These are phyloP conservation scores for Caenorhabditis zanzibari DNA, from an alignment of 2,888 invertebrate genomes.

Conservation along the genomic window DNA sequence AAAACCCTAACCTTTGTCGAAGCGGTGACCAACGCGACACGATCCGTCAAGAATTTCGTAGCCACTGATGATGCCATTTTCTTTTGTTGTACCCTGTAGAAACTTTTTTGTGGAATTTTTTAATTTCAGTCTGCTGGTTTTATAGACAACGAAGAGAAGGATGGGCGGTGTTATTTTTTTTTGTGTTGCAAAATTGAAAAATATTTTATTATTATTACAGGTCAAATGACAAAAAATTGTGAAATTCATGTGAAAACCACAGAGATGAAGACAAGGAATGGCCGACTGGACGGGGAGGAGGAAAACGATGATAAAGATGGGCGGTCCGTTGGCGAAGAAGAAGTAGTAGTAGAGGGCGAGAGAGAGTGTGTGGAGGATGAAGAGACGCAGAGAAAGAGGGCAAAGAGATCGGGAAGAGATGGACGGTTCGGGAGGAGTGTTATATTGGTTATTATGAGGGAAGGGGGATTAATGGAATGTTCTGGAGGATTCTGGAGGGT, in stretches of 20 bases:
- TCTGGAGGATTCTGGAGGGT: no score
- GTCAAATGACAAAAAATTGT: slow-evolving; percentile 1
- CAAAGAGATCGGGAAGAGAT: slow-evolving; percentile 15
- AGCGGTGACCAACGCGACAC: slow-evolving; percentile 82
- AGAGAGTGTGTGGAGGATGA: slow-evolving; percentile 26
- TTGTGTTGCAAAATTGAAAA: not conserved
- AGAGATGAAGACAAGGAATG: not conserved
- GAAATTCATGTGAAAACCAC: slow-evolving; percentile 52
- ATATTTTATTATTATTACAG: not conserved
- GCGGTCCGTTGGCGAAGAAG: not conserved
- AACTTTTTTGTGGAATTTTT: not conserved
- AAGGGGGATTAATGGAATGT: not conserved
- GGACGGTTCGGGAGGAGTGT: slow-evolving; percentile 15
- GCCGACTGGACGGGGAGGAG: not conserved
- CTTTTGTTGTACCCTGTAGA: slow-evolving; percentile 42
- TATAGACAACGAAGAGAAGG: no score
- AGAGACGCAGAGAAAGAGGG: slow-evolving; percentile 43
- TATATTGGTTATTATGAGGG: no score
- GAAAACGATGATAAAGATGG: not conserved
- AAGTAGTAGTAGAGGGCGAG: slow-evolving; percentile 9
- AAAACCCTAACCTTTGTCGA: slow-evolving; percentile 79
- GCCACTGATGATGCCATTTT: slow-evolving; percentile 66
- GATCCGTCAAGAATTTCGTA: slow-evolving; percentile 78
- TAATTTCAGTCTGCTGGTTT: not conserved
- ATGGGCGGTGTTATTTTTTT: not conserved